These are phyloP conservation scores for Urophycis tenuis DNA, from an alignment of 2,797 vertebrate species.

Conservation along the genomic window DNA sequence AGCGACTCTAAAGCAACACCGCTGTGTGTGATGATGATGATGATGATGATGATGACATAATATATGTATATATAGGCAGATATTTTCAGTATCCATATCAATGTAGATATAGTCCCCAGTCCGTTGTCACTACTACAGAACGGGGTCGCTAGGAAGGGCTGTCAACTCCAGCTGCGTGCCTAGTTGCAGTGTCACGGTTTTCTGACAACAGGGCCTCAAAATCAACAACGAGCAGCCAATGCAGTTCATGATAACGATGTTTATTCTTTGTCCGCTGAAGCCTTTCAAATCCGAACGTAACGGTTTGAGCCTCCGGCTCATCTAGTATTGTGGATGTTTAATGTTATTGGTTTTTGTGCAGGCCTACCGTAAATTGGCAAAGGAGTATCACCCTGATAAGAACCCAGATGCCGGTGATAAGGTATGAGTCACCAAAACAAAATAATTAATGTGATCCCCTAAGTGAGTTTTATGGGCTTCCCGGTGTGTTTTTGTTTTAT, in stretches of 20 bases:
- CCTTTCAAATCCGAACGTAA: neutral
- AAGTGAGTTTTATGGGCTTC: neutral
- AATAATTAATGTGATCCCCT: neutral
- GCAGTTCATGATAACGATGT: conserved; percentile 3
- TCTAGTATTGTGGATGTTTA: neutral
- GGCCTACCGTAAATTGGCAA: conserved; percentile 93
- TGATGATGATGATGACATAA: too few relatives aligned
- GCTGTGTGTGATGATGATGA: neutral
- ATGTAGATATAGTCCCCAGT: neutral
- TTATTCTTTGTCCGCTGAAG: neutral
- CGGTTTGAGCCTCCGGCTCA: neutral
- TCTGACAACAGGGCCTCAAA: conserved; percentile 30
- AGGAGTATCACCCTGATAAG: conserved; percentile 97
- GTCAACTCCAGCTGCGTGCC: conserved; percentile 21
- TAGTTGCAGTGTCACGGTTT: conserved; percentile 38
- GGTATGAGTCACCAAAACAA: conserved; percentile 64
- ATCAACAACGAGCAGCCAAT: conserved; percentile 1
- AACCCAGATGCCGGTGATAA: conserved; percentile 96
- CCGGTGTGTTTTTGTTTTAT: too few relatives aligned
- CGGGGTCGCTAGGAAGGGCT: neutral
- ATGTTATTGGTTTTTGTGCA: conserved; percentile 51
- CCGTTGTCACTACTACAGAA: neutral
- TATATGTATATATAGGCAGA: neutral
- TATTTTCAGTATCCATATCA: neutral
- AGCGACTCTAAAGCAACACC: neutral